Evolutionary conservation across 2,113 vertebrate species (phyloP).

Genomic region (Microcebus griseorufus): DNA sequence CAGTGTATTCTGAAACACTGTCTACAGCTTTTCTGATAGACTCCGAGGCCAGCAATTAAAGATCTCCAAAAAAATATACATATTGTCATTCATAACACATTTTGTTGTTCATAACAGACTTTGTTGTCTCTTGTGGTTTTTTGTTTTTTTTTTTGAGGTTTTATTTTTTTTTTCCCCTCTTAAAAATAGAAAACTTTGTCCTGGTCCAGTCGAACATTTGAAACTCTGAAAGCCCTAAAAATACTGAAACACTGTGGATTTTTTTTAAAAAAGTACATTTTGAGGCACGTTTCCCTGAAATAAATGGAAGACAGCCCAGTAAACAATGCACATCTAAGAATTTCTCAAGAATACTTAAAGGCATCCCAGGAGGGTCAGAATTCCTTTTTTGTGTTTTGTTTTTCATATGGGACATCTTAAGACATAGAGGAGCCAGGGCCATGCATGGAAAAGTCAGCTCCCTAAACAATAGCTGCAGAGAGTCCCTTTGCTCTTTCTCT

Average conservation of each 20-base stretch:
- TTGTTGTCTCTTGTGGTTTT: background rate
- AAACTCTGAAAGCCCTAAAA: background rate
- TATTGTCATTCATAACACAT: background rate
- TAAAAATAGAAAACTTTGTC: slow-evolving; percentile 28
- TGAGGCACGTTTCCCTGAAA: background rate
- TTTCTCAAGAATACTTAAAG: slow-evolving; percentile 19
- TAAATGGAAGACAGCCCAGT: background rate
- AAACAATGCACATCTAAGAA: slow-evolving; percentile 22
- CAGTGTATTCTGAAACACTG: background rate
- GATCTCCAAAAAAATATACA: background rate
- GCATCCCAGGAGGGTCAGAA: background rate
- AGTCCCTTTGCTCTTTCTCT: background rate
- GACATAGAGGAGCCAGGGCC: background rate
- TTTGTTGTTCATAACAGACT: background rate
- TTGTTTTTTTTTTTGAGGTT: too few relatives aligned
- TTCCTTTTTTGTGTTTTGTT: background rate
- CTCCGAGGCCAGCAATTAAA: background rate
- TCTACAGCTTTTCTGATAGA: background rate
- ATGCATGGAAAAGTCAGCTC: background rate
- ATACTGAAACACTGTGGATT: background rate
- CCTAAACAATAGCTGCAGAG: background rate
- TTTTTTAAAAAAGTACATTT: background rate
- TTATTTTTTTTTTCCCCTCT: background rate
- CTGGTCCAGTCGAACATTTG: background rate
- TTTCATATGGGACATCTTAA: background rate